Base-by-base conservation (phyloP, 64 coral and sea anemone genomes). In the Trachythela sp. region DNA sequence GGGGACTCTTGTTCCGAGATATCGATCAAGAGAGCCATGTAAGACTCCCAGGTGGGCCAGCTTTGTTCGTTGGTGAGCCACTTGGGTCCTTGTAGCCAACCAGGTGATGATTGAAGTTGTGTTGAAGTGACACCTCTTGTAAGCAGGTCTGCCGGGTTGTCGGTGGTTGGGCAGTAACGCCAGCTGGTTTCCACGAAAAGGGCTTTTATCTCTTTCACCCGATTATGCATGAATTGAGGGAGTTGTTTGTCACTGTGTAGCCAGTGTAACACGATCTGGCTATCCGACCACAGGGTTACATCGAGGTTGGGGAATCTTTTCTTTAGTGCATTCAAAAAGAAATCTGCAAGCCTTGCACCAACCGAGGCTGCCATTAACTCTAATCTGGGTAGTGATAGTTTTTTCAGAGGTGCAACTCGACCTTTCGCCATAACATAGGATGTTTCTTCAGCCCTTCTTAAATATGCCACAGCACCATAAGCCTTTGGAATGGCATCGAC, bases 391-490 rank as follows among this genome's bases (percentile, higher is more conserved):
- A n/a, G n/a, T n/a, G n/a, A n/a, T n/a, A n/a, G n/a, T n/a, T n/a
- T n/a, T n/a, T n/a, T n/a, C 22, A 84, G 26, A 9, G 89, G 92
- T 9, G 84, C 88, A n/a, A 94, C 89, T 42, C 88, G 42, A 17
- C 70, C 54, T 48, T 91, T 94, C 7, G 92, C 76, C 92, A 91
- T 94, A 31, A 90, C 92, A 35, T 88, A 60, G 36, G 71, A 90
- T 20, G 37, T 45, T 48, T 94, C 85, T 24, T 85, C 31, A 3
- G 45, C 85, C 42, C 35, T 32, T 17, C 17, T 20, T 20, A 93
- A 36, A 20, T 91, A 91, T 43, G 86, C 39, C 5, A 88, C 91
- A 24, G 91, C 86, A 38, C 91, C 85, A 84, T 92, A 88, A 17
- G 86, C 86, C n/a, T 92, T 87, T 9, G 42, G 45, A 29, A 85